Evolutionary conservation across 2,113 vertebrate genomes (phyloP).

Genomic region (Herpetotheres cachinnans): DNA sequence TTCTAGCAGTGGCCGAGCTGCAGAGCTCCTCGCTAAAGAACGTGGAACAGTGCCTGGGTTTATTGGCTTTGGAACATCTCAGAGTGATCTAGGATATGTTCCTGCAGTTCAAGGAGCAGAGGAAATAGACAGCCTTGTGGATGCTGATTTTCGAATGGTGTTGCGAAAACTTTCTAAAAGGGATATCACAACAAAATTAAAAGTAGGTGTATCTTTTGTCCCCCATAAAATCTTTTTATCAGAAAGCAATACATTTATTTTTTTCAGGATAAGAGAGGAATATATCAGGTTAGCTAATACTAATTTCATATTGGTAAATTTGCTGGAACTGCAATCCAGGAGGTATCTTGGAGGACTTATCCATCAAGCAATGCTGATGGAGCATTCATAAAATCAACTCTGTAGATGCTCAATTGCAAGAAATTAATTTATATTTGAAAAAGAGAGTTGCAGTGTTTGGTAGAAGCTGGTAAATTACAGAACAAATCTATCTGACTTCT

Average conservation of each 20-base stretch:
- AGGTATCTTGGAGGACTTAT: background rate
- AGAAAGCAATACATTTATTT: background rate
- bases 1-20: slow-evolving; percentile 93
- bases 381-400: background rate
- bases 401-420: background rate
- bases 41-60: slow-evolving; percentile 91
- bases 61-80: slow-evolving; percentile 87
- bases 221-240: background rate
- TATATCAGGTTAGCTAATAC: background rate
- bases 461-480: background rate
- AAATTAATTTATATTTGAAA: background rate
- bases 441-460: background rate
- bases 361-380: fast-evolving
- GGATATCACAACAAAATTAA: slow-evolving; percentile 91
- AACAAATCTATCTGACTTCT: background rate
- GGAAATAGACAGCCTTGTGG: slow-evolving; percentile 93
- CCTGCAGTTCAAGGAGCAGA: slow-evolving; percentile 94
- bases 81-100: slow-evolving; percentile 88
- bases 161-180: slow-evolving; percentile 94
- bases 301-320: background rate
- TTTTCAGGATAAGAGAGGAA: background rate
- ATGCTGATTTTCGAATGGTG: slow-evolving; percentile 95
- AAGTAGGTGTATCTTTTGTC: slow-evolving; percentile 74
- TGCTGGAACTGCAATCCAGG: background rate
- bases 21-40: slow-evolving; percentile 91